Evolutionary conservation across 2,888 invertebrate genomes (phyloP).

Genomic region (Oegoconia quadripuncta): DNA sequence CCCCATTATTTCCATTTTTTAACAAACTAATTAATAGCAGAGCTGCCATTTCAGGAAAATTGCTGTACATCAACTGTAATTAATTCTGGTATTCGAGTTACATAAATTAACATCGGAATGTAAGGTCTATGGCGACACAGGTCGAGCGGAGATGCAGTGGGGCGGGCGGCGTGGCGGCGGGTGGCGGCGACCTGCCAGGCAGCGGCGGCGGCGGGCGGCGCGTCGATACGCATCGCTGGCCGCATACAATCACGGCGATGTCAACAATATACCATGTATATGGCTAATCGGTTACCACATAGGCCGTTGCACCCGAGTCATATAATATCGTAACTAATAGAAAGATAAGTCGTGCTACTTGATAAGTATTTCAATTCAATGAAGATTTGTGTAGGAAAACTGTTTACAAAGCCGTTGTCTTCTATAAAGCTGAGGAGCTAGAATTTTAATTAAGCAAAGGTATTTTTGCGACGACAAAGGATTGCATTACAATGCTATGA

Average conservation of each 20-base stretch:
- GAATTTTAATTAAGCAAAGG: neutral
- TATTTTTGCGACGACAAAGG: neutral
- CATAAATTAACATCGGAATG: slow-evolving; percentile 28
- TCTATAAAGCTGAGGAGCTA: no score
- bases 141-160: neutral
- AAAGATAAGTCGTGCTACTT: no score
- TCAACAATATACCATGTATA: slow-evolving; percentile 31
- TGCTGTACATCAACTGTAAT: neutral
- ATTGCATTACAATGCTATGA: no score
- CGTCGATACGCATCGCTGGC: slow-evolving; percentile 42
- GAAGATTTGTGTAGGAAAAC: neutral
- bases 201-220: slow-evolving; percentile 13
- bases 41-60: neutral
- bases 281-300: neutral
- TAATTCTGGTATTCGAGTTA: slow-evolving; percentile 25
- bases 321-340: no score
- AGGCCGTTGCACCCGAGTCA: no score
- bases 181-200: no score
- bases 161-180: slow-evolving; percentile 16
- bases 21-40: no score
- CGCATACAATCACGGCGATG: slow-evolving; percentile 38
- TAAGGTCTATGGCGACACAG: slow-evolving; percentile 10
- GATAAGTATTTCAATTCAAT: no score
- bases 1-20: no score
- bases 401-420: no score